Evolutionary conservation across 1,140 invertebrate genomes (phyloP).

Genomic region (Drosophila busckii): DNA sequence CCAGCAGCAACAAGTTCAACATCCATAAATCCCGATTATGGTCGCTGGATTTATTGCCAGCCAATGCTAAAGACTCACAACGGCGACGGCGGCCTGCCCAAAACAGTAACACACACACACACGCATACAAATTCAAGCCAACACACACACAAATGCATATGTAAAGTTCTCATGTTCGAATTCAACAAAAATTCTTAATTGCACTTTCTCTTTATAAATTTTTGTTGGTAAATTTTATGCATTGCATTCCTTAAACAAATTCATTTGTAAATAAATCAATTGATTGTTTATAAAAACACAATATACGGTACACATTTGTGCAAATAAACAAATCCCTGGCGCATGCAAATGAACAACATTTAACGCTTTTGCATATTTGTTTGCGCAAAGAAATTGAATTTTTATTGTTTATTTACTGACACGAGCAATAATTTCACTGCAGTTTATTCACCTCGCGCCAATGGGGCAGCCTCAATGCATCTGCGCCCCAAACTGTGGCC

Average conservation of each 20-base stretch:
- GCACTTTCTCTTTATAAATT: too few species aligned
- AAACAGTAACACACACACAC: slow-evolving; percentile 13
- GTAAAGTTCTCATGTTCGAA: too few species aligned
- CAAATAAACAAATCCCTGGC: slow-evolving; percentile 52
- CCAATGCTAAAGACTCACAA: slow-evolving; percentile 2
- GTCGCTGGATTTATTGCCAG: slow-evolving; percentile 72
- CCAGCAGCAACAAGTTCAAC: slow-evolving; percentile 32
- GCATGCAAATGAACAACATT: slow-evolving; percentile 39
- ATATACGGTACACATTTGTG: too few species aligned
- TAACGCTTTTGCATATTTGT: slow-evolving; percentile 26
- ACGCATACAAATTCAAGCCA: too few species aligned
- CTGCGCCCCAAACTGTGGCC: too few species aligned
- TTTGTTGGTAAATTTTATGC: too few species aligned
- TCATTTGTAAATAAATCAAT: slow-evolving; percentile 34
- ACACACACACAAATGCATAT: not conserved
- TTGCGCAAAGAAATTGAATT: slow-evolving; percentile 25
- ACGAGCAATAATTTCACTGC: slow-evolving; percentile 6
- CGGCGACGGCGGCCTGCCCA: slow-evolving; percentile 25
- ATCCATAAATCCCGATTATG: slow-evolving; percentile 77
- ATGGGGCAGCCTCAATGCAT: slow-evolving; percentile 6
- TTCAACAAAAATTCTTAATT: too few species aligned
- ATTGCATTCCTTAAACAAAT: too few species aligned
- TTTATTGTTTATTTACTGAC: slow-evolving; percentile 15
- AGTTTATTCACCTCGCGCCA: slow-evolving; percentile 54
- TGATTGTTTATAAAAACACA: slow-evolving; percentile 51